phyloP scores from a whole-genome alignment of 2,797 vertebrate species.

The Graptemys geographica region DNA sequence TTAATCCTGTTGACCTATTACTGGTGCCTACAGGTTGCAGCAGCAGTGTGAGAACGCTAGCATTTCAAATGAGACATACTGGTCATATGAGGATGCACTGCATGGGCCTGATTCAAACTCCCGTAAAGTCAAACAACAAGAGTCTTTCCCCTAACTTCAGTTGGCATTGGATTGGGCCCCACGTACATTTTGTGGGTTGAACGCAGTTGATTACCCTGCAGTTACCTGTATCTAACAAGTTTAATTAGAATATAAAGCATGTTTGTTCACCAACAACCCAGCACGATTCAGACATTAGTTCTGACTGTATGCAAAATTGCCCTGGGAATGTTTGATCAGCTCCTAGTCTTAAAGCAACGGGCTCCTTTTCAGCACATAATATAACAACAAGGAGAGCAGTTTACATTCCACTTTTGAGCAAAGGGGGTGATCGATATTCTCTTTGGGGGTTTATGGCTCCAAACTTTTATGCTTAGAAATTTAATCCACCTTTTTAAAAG shows the following conservation, averaged over 20 bases:
- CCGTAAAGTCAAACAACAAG: neutral
- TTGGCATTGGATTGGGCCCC: neutral
- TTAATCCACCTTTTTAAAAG: neutral
- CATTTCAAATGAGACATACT: neutral
- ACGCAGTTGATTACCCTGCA: neutral
- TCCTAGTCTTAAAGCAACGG: neutral
- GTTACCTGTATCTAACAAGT: neutral
- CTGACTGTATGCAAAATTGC: neutral
- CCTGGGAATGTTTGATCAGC: neutral
- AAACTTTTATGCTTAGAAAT: neutral
- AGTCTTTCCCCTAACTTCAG: rapidly evolving
- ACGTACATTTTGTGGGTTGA: rapidly evolving
- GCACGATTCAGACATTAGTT: neutral
- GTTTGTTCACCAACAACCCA: neutral
- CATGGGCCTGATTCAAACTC: neutral
- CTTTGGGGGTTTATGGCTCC: neutral
- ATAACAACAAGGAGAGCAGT: neutral
- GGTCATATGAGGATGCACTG: neutral
- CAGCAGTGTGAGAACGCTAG: neutral
- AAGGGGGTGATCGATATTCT: neutral
- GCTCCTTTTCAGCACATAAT: neutral
- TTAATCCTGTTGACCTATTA: neutral
- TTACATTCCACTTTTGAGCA: neutral
- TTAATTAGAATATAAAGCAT: neutral
- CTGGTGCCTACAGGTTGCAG: neutral